Evolutionary conservation across 2,113 vertebrate species (phyloP).

Genomic region (Planiliza haematocheilus): DNA sequence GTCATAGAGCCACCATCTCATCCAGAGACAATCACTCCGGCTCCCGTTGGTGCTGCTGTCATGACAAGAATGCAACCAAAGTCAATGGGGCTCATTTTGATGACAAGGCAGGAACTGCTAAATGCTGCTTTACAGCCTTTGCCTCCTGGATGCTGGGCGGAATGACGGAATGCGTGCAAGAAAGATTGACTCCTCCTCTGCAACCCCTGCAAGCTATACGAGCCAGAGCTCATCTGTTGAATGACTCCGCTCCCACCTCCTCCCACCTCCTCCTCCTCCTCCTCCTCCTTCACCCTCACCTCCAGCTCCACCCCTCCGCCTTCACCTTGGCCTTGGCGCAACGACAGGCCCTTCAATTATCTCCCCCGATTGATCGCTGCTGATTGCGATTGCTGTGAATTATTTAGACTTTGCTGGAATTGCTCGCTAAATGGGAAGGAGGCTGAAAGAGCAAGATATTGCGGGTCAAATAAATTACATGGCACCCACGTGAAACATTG

Average conservation of each 20-base stretch:
- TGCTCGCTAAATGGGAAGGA: slow-evolving; percentile 43
- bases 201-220: slow-evolving; percentile 47
- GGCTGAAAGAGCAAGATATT: slow-evolving; percentile 35
- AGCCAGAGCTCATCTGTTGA: slow-evolving; percentile 70
- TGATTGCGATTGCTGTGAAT: slow-evolving; percentile 80
- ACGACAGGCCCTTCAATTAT: slow-evolving; percentile 80
- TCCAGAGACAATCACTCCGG: slow-evolving; percentile 54
- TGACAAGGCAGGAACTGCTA: slow-evolving; percentile 76
- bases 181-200: slow-evolving; percentile 58
- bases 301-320: slow-evolving; percentile 56
- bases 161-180: slow-evolving; percentile 58
- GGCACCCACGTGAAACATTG: slow-evolving; percentile 37
- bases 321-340: slow-evolving; percentile 71
- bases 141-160: slow-evolving; percentile 50
- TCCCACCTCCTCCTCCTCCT: background rate
- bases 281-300: slow-evolving; percentile 51
- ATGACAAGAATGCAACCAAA: slow-evolving; percentile 70
- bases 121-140: slow-evolving; percentile 67
- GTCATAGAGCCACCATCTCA: slow-evolving; percentile 54
- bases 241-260: slow-evolving; percentile 36
- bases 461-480: slow-evolving; percentile 68
- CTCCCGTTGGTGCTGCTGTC: slow-evolving; percentile 65
- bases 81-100: slow-evolving; percentile 76
- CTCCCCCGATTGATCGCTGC: slow-evolving; percentile 73
- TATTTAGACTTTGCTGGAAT: slow-evolving; percentile 80